These are phyloP conservation scores for Argyrosomus japonicus DNA, from an alignment of 2,113 vertebrate genomes.

Conservation along the genomic window DNA sequence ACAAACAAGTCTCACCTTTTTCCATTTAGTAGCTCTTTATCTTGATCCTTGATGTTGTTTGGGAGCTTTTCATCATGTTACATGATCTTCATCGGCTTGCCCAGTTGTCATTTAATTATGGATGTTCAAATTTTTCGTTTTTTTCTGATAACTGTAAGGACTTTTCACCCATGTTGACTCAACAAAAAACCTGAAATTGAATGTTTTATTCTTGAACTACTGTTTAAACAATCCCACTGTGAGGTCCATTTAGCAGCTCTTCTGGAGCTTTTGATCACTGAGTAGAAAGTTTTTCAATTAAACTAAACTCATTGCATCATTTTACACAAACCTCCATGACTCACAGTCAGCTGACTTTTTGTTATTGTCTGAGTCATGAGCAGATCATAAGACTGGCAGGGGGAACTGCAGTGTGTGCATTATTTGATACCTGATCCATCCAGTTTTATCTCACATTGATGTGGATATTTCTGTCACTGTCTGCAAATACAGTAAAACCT, in stretches of 20 bases:
- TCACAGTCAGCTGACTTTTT: constrained; percentile 10
- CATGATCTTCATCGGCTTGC: neutral
- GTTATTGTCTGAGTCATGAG: neutral
- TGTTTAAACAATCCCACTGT: neutral
- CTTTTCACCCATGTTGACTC: neutral
- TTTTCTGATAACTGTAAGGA: neutral
- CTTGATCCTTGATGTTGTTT: neutral
- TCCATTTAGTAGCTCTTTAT: neutral
- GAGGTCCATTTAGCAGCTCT: neutral
- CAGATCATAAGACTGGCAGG: neutral
- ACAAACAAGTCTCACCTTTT: no score
- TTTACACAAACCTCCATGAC: neutral
- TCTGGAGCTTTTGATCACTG: neutral
- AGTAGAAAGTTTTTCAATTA: neutral
- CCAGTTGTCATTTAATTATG: no score
- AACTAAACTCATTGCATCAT: neutral
- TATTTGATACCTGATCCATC: neutral
- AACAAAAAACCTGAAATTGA: neutral
- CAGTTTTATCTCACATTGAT: neutral
- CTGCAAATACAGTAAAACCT: neutral
- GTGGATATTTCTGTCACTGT: neutral
- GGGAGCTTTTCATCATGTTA: neutral
- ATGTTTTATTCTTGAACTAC: neutral
- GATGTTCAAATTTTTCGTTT: no score
- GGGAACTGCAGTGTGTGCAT: neutral